Conservation (phyloP, 2,888 invertebrate species). For the Lysandra coridon region DNA sequence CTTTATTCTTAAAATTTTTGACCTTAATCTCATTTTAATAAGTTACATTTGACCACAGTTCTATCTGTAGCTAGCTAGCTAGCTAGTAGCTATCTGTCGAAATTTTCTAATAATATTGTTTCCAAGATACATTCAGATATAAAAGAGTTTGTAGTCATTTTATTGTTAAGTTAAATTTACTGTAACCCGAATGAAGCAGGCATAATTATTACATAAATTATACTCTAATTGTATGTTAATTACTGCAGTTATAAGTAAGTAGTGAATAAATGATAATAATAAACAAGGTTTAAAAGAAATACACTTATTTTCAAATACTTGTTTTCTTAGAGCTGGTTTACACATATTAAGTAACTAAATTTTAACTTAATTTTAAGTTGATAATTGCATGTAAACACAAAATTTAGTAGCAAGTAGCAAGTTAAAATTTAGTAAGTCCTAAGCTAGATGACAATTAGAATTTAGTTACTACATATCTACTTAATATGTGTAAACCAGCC, state of each 20-base stretch:
- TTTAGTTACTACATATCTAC: no score
- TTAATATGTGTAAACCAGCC: no score
- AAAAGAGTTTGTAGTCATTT: not conserved
- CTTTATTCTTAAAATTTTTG: not conserved
- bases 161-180: not conserved
- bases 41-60: not conserved
- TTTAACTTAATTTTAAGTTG: no score
- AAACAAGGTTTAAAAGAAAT: not conserved
- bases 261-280: not conserved
- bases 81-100: not conserved
- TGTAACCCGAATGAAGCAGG: not conserved
- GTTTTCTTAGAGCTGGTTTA: not conserved
- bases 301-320: not conserved
- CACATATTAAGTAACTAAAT: no score
- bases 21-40: not conserved
- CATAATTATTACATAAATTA: slow-evolving; percentile 8
- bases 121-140: not conserved
- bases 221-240: slow-evolving; percentile 7
- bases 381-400: no score
- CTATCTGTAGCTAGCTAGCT: no score
- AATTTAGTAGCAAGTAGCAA: no score
- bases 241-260: slow-evolving; percentile 1
- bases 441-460: no score
- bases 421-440: no score
- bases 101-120: not conserved